Base-by-base conservation (phyloP, 2,888 invertebrate species). In the Arctia plantaginis region DNA sequence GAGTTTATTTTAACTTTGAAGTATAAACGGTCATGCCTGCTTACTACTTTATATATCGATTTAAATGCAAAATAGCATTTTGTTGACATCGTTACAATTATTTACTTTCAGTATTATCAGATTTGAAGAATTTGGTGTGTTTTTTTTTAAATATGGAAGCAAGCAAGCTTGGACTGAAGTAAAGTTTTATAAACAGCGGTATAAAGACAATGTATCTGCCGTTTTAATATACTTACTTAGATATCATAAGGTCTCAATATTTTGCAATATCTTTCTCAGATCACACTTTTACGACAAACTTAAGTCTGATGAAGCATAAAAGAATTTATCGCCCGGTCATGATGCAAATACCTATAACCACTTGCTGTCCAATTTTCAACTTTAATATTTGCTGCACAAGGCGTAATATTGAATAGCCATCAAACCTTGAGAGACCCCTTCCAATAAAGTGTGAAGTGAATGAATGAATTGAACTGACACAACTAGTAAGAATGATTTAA, bases 401-500 rank as follows among this genome's bases (percentile, higher is more conserved):
- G 76, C 75, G n/a, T 12, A 69, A 66, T 78, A 72, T 80, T 33
- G 27, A 6, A 3, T 66, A 39, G 3, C 39, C 12, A 0, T 7
- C 10, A 55, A 10, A 59, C 33, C 33, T 66, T 59, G 35, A 47
- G 66, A 80, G 85, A 27, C 90, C 90, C 90, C 89, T 88, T 84
- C 85, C 85, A 87, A 82, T 85, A 84, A 85, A 85, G 88, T 89
- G 89, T 88, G 85, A 88, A 89, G 86, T 83, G 87, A 89, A 86
- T 59, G 76, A 88, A 90, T 90, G 87, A 90, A 90, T 89, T 84
- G 82, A 82, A 78, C 83, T 81, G 81, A 80, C 76, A 77, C 74
- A 72, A 81, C 77, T 79, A 75, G 76, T 77, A 79, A 82, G 76
- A 82, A 81, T 80, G 85, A 84, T 75, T 75, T 74, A 82, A 78